phyloP scores from a whole-genome alignment of 2,797 vertebrate genomes.

The Psittacula derbiana region DNA sequence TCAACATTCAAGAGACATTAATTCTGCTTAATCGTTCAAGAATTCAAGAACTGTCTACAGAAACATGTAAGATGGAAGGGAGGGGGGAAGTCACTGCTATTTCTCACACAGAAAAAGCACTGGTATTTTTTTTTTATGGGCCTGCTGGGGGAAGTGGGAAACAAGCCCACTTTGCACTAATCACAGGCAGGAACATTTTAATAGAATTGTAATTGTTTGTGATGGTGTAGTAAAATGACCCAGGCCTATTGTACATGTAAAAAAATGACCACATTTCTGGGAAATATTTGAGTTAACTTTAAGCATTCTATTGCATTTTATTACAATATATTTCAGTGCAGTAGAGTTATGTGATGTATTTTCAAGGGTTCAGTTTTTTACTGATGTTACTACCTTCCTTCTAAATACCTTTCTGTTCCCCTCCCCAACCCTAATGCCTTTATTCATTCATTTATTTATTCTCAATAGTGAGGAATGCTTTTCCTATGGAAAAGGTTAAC shows the following conservation, averaged over 20 bases:
- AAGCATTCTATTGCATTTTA: slow-evolving; percentile 50
- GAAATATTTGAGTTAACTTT: slow-evolving; percentile 5
- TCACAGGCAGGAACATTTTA: slow-evolving; percentile 48
- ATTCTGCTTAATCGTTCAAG: slow-evolving; percentile 52
- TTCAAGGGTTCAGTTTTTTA: background rate
- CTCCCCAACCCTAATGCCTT: background rate
- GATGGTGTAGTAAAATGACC: slow-evolving; percentile 40
- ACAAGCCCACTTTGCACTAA: slow-evolving; percentile 10
- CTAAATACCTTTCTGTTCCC: background rate
- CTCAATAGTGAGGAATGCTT: background rate
- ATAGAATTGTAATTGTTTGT: slow-evolving; percentile 60
- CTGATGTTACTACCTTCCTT: background rate
- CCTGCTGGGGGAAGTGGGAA: slow-evolving; percentile 20
- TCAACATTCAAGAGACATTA: slow-evolving; percentile 35
- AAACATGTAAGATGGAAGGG: background rate
- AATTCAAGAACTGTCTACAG: slow-evolving; percentile 39
- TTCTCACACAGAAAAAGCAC: slow-evolving; percentile 5
- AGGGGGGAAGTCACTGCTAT: background rate
- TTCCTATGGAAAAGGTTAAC: background rate
- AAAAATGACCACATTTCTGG: slow-evolving; percentile 34
- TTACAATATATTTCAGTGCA: background rate
- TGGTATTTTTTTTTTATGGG: slow-evolving; percentile 23
- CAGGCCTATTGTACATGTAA: background rate
- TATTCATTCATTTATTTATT: background rate
- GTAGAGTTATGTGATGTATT: background rate